Conservation (phyloP, 2,797 vertebrate species). For the Parambassis ranga region DNA sequence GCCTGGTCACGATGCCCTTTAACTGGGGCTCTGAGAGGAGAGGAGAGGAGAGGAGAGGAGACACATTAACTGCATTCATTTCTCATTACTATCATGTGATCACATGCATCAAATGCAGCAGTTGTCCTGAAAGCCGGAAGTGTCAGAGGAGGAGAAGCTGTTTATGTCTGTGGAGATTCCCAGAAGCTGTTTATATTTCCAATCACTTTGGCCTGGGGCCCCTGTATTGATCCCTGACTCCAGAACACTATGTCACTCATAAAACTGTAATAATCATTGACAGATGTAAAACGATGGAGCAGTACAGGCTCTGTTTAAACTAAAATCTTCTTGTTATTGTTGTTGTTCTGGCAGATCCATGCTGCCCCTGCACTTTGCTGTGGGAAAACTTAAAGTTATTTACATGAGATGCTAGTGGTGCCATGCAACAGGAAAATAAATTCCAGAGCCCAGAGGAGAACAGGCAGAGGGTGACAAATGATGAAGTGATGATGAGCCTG, state of each 20-base stretch:
- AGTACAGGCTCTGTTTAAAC: background rate
- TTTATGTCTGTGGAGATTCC: no score
- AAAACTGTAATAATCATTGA: background rate
- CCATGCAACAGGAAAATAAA: conserved; percentile 42
- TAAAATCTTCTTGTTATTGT: background rate
- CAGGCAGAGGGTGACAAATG: background rate
- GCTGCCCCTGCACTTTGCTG: conserved; percentile 23
- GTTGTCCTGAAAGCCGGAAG: conserved; percentile 15
- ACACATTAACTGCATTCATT: conserved; percentile 8
- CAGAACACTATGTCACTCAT: background rate
- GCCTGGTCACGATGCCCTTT: conserved; percentile 98
- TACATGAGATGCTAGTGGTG: conserved; percentile 12
- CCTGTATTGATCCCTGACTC: conserved; percentile 4
- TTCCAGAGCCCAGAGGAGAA: no score
- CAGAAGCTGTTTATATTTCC: conserved; percentile 19
- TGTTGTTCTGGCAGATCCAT: background rate
- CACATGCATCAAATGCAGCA: conserved; percentile 20
- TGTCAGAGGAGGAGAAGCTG: conserved; percentile 27
- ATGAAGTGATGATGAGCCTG: conserved; percentile 31
- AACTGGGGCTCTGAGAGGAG: conserved; percentile 92
- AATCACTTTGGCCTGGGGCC: conserved; percentile 7
- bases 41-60: conserved; percentile 9
- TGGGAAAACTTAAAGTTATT: conserved; percentile 40
- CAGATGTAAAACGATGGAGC: background rate
- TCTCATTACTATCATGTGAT: conserved; percentile 22